Evolutionary conservation across 2,797 vertebrate genomes (phyloP), one percentile per base, ranked within the genome.

Genomic region (Etheostoma perlongum): DNA sequence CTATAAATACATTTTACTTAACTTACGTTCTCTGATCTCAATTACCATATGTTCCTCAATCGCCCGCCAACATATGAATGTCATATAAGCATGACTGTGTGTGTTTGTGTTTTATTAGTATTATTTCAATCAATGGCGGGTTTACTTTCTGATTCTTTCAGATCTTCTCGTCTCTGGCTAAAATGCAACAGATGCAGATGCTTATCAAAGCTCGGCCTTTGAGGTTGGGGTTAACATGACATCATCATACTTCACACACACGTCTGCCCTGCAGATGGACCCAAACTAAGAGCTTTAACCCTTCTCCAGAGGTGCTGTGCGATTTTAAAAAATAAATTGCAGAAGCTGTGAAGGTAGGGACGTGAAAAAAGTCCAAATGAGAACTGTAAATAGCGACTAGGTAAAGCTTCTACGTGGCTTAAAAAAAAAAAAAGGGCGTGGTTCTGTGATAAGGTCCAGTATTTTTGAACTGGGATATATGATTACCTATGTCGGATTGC

Each of bases 211-310:
- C 36, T 62, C 19, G 58, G 67, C 68, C 67, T 70, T 61, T 81
- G 47, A 70, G 72, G 71, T 76, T 10, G 46, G 57, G 83, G 76
- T 70, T 46, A 82, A 68, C 25, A 14, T 58, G 68, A 76, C 53
- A 65, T 85, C 53, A 67, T 85, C 54, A 65, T 77, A 69, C 58
- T 64, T 78, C 33, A 70, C 27, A 30, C 57, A 66, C 53, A 30
- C 0, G 57, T 80, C 80, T 85, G 81, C 57, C 48, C 18, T 60
- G 49, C 72, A 74, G 67, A 82, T 82, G 79, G 74, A 83, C 21
- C 40, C 57, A 54, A 71, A 79, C 52, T 48, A 27, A 61, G 59
- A 68, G 30, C 55, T 40, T 47, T 30, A 46, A 12, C 44, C 19
- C 40, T 60, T 79, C 19, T 67, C 5, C 51, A 62, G 58, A 84